These are phyloP conservation scores for Scaptodrosophila latifasciaeformis DNA, from an alignment of 2,888 invertebrate species.

Conservation along the genomic window DNA sequence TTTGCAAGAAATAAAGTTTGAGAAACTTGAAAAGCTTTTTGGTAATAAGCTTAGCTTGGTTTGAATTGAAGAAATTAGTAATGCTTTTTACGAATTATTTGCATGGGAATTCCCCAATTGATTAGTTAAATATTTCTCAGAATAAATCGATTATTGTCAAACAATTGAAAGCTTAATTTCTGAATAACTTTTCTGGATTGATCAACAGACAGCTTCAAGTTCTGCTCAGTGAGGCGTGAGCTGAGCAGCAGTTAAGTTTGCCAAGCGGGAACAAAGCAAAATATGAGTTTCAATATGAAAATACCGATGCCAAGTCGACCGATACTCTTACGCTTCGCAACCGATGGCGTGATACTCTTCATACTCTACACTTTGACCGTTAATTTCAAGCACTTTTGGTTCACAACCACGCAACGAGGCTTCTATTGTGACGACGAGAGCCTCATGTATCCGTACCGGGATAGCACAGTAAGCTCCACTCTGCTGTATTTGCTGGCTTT, in stretches of 20 bases:
- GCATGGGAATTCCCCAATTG: too few relatives aligned
- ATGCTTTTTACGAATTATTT: too few relatives aligned
- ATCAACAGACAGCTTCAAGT: too few relatives aligned
- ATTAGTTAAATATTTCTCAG: too few relatives aligned
- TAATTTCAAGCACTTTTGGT: slow-evolving; percentile 26
- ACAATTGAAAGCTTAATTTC: too few relatives aligned
- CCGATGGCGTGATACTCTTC: slow-evolving; percentile 30
- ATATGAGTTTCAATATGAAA: slow-evolving; percentile 33
- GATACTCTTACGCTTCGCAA: slow-evolving; percentile 17
- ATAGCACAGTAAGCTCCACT: slow-evolving; percentile 36
- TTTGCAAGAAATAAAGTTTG: too few relatives aligned
- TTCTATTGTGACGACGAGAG: slow-evolving; percentile 61
- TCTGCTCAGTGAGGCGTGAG: slow-evolving; percentile 34
- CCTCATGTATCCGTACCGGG: slow-evolving; percentile 56
- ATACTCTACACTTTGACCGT: slow-evolving; percentile 19
- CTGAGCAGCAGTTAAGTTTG: too few relatives aligned
- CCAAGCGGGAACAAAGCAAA: slow-evolving; percentile 14
- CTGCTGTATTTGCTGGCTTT: slow-evolving; percentile 34
- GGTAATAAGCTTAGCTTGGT: too few relatives aligned
- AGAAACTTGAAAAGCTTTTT: too few relatives aligned
- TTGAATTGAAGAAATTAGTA: too few relatives aligned
- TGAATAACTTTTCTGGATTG: too few relatives aligned
- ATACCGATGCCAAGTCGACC: not conserved
- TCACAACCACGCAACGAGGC: slow-evolving; percentile 43
- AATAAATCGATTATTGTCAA: too few relatives aligned